Evolutionary conservation across 2,113 vertebrate genomes (phyloP).

Genomic region (Oncorhynchus clarkii): DNA sequence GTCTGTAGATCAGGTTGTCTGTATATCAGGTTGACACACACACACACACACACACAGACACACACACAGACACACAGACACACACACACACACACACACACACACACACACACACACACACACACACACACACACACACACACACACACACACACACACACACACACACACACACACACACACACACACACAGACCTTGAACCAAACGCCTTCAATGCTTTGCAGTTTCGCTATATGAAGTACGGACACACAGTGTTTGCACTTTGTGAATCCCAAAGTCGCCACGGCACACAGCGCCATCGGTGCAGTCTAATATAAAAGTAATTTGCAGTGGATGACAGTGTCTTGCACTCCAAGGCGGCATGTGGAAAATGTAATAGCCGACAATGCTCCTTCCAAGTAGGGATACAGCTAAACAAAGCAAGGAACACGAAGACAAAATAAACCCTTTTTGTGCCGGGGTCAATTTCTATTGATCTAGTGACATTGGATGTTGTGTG

Average conservation of each 20-base stretch:
- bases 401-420: constrained; percentile 45
- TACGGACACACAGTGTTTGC: constrained; percentile 33
- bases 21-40: too few relatives aligned
- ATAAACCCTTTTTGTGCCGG: constrained; percentile 51
- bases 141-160: too few relatives aligned
- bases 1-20: too few relatives aligned
- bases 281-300: constrained; percentile 4
- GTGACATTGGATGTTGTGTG: constrained; percentile 63
- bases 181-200: constrained; percentile 2
- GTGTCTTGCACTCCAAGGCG: constrained; percentile 36
- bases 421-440: neutral
- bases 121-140: too few relatives aligned
- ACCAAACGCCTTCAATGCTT: constrained; percentile 18
- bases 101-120: neutral
- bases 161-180: neutral
- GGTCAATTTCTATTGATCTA: constrained; percentile 69
- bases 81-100: neutral
- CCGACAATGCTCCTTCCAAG: constrained; percentile 39
- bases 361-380: constrained; percentile 52
- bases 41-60: neutral
- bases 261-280: constrained; percentile 32
- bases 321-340: constrained; percentile 53
- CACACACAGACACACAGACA: neutral
- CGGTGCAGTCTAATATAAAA: constrained; percentile 46
- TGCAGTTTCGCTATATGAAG: constrained; percentile 21